Conservation (phyloP, 2,113 vertebrate species). For the Channa maculata region DNA sequence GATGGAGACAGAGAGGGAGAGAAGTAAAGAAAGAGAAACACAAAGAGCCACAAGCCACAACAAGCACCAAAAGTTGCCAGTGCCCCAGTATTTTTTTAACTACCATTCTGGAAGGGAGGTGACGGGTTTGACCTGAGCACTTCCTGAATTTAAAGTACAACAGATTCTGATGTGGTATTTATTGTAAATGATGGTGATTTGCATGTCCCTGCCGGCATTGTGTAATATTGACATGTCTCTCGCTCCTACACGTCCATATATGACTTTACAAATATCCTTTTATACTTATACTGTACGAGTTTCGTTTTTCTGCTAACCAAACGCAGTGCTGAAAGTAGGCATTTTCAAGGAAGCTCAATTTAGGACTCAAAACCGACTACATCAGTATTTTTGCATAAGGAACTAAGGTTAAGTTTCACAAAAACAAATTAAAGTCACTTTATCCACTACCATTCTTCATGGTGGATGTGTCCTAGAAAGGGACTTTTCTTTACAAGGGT, state of each 20-base stretch:
- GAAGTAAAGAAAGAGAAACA: conserved; percentile 3
- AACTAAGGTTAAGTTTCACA: background rate
- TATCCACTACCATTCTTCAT: background rate
- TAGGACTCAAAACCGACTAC: conserved; percentile 6
- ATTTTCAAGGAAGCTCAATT: conserved; percentile 3
- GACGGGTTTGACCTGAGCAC: conserved; percentile 29
- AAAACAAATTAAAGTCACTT: background rate
- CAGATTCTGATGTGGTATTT: conserved; percentile 9
- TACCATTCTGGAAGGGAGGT: conserved; percentile 6
- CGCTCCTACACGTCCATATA: conserved; percentile 2
- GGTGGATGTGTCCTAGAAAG: conserved; percentile 4
- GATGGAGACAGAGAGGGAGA: background rate
- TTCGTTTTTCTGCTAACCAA: conserved; percentile 1
- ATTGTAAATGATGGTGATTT: conserved; percentile 36
- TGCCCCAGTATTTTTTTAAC: conserved; percentile 12
- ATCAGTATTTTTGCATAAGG: background rate
- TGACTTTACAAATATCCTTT: conserved; percentile 2
- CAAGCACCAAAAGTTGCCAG: conserved; percentile 34
- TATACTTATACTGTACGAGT: background rate
- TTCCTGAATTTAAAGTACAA: conserved; percentile 13
- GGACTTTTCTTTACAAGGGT: conserved; percentile 12
- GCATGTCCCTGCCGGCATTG: background rate
- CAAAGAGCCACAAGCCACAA: conserved; percentile 51
- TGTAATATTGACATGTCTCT: background rate
- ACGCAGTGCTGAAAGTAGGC: conserved; percentile 4